A percentile compares a stretch with the other conserved stretches of the same genome.
Conservation (phyloP, 1,140 invertebrate genomes). For the Neodiprion virginianus region DNA sequence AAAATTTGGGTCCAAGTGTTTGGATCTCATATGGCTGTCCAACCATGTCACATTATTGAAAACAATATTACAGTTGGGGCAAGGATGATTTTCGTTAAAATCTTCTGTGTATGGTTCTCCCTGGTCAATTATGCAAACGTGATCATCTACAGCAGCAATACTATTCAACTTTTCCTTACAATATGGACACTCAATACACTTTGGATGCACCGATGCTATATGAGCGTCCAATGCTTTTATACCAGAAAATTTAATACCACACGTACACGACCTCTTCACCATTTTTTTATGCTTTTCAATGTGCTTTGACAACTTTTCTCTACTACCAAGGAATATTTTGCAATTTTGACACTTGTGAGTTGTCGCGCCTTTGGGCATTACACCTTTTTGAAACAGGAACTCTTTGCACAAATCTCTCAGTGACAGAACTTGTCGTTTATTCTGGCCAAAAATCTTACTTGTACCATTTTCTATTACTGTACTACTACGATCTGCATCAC, state of each 20-base stretch:
- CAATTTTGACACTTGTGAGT: slow-evolving; percentile 21
- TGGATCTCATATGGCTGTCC: slow-evolving; percentile 38
- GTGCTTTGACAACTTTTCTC: slow-evolving; percentile 22
- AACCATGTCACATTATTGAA: slow-evolving; percentile 30
- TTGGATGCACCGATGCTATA: slow-evolving; percentile 33
- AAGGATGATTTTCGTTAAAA: slow-evolving; percentile 30
- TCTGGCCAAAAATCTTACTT: neutral
- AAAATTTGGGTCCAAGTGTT: slow-evolving; percentile 31
- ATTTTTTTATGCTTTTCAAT: slow-evolving; percentile 17
- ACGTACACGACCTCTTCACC: slow-evolving; percentile 32
- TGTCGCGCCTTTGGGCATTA: neutral
- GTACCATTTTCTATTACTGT: neutral
- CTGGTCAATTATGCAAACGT: slow-evolving; percentile 34
- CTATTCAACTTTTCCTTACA: slow-evolving; percentile 35
- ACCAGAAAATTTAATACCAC: slow-evolving; percentile 39
- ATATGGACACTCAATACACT: slow-evolving; percentile 39
- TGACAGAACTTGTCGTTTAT: slow-evolving; percentile 18
- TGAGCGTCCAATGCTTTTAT: slow-evolving; percentile 37
- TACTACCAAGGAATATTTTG: slow-evolving; percentile 13
- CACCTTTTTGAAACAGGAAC: slow-evolving; percentile 17
- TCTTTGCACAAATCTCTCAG: slow-evolving; percentile 27
- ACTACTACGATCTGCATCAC: slow-evolving; percentile 35
- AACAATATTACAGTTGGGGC: slow-evolving; percentile 32
- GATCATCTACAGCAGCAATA: slow-evolving; percentile 30
- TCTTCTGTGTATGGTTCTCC: slow-evolving; percentile 29